Percentiles rank a stretch among this genome's conserved stretches.
phyloP scores from a whole-genome alignment of 2,797 vertebrate species.

The Natrix natrix region DNA sequence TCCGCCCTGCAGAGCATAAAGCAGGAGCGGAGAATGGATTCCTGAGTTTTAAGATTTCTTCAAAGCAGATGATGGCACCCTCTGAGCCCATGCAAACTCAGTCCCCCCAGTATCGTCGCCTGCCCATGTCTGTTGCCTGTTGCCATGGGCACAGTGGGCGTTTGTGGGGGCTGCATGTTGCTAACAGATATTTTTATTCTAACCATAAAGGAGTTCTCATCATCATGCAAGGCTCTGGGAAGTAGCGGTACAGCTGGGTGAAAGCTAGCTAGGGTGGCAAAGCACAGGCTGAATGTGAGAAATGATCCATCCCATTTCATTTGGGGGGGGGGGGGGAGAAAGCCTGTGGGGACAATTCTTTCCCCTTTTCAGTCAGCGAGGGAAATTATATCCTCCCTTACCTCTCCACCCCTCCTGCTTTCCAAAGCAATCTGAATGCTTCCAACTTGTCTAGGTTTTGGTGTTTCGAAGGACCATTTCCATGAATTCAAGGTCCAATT shows the following conservation, averaged over 20 bases:
- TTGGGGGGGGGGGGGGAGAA: neutral
- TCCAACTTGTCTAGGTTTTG: neutral
- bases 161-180: constrained; percentile 33
- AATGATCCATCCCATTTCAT: neutral
- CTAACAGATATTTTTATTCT: constrained; percentile 43
- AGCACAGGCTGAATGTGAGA: neutral
- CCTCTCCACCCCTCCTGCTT: neutral
- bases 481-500: neutral
- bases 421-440: neutral
- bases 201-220: constrained; percentile 19
- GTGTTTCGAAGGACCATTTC: neutral
- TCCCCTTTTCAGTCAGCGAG: neutral
- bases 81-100: neutral
- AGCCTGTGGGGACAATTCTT: neutral
- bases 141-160: constrained; percentile 60
- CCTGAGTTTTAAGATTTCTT: neutral
- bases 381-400: neutral
- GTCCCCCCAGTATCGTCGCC: constrained; percentile 1
- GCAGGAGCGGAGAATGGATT: neutral
- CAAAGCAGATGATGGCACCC: neutral
- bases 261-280: neutral
- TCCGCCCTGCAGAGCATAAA: neutral
- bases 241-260: constrained; percentile 22
- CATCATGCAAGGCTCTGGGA: constrained; percentile 8
- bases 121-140: constrained; percentile 37